A percentile compares a stretch with the other conserved stretches of the same genome.
These are phyloP conservation scores for Drosophila pruinosa DNA, from an alignment of 1,140 invertebrate genomes.

Conservation along the genomic window DNA sequence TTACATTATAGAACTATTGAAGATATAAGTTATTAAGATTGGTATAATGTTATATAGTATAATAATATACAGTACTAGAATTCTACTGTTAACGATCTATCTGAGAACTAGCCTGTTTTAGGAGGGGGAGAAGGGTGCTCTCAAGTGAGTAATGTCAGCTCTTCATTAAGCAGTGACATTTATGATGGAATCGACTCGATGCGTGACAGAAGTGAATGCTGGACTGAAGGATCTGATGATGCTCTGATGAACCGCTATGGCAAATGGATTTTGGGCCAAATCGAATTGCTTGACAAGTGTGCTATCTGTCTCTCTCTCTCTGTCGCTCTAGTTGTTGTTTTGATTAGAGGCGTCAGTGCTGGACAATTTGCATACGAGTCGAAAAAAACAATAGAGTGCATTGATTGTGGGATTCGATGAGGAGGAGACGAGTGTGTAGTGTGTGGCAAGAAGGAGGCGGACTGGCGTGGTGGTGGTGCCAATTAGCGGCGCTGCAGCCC, in stretches of 20 bases:
- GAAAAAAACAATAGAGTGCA: slow-evolving; percentile 28
- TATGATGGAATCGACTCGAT: background rate
- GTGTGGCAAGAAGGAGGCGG: background rate
- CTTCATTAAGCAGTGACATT: background rate
- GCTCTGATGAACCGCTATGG: slow-evolving; percentile 31
- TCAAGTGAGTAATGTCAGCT: background rate
- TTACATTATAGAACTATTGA: too few species aligned
- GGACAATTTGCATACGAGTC: slow-evolving; percentile 37
- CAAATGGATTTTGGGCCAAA: background rate
- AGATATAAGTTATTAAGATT: too few species aligned
- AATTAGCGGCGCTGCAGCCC: slow-evolving; percentile 48
- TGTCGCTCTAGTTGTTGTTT: too few species aligned
- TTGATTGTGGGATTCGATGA: slow-evolving; percentile 26
- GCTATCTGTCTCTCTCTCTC: background rate
- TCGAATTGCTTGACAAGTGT: slow-evolving; percentile 38
- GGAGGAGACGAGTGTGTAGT: background rate
- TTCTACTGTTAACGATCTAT: background rate
- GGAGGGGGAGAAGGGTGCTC: background rate
- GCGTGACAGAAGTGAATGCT: slow-evolving; percentile 4
- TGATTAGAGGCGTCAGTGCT: slow-evolving; percentile 14
- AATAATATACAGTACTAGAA: background rate
- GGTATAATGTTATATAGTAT: too few species aligned
- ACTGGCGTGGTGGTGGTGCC: slow-evolving; percentile 11
- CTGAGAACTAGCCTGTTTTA: too few species aligned
- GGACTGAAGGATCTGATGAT: background rate